Conservation (phyloP, 2,797 vertebrate genomes). For the Synaphobranchus kaupii region DNA sequence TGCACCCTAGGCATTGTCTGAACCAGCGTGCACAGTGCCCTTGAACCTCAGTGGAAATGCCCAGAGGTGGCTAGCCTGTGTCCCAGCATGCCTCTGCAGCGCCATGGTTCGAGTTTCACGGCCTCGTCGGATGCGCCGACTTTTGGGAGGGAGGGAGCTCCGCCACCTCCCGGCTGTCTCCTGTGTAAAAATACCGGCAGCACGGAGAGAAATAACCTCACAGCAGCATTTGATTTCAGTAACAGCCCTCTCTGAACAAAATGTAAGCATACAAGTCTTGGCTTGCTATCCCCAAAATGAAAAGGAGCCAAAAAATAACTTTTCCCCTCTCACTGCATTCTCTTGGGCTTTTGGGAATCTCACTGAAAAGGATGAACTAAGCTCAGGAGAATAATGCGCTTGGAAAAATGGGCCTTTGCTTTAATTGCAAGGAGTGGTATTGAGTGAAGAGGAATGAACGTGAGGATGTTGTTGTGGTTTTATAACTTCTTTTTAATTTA, state of each 20-base stretch:
- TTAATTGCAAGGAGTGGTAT: background rate
- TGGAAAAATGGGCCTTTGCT: background rate
- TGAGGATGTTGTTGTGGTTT: background rate
- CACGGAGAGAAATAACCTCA: background rate
- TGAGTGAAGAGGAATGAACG: background rate
- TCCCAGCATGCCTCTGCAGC: constrained; percentile 57
- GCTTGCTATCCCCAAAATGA: constrained; percentile 12
- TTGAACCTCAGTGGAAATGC: constrained; percentile 21
- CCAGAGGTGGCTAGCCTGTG: constrained; percentile 51
- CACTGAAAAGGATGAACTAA: background rate
- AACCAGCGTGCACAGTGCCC: constrained; percentile 40
- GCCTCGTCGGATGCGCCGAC: background rate
- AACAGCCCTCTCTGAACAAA: background rate
- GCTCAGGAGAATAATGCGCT: background rate
- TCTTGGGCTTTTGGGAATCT: constrained; percentile 7
- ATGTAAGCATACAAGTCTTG: constrained; percentile 37
- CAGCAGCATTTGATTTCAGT: constrained; percentile 22
- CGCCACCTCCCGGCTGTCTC: constrained; percentile 10
- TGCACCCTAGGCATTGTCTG: constrained; percentile 41
- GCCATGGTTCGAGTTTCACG: background rate
- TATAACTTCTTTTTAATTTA: background rate
- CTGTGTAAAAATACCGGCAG: constrained; percentile 14
- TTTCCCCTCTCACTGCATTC: background rate
- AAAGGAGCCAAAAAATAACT: background rate
- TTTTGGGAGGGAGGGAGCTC: background rate